Base-by-base conservation (phyloP, 1,140 invertebrate species). In the Drosophila fuyamai region DNA sequence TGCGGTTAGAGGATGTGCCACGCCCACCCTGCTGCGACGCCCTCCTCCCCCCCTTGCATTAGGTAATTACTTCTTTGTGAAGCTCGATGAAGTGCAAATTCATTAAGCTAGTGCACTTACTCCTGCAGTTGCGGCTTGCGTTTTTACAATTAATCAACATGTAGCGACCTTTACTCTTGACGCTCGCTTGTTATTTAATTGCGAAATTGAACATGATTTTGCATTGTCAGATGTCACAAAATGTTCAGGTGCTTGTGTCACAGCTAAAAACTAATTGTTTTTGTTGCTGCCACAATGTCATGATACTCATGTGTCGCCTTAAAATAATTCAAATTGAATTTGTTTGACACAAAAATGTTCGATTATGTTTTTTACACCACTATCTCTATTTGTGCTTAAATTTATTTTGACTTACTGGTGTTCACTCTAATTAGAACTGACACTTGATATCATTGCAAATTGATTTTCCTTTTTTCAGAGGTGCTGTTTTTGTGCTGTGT, bases 61-160 rank as follows among this genome's bases (percentile, higher is more conserved):
- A 86, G 85, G 83, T 86, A 86, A 86, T 86, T 86, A 86, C 83
- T 88, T 76, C 84, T 79, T 83, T 86, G 83, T 88, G 83, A 51
- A 50, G 50, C 55, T 50, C 70, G 79, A 70, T 65, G 76, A 88
- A 86, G 79, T 86, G 83, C 79, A 88, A 77, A 83, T 79, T 83
- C 83, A 88, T 88, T 88, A 72, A 50, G 85, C 70, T 88, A 76
- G 67, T 88, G 82, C 70, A 82, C 63, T 60, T 29, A 14, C 27
- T 10, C 23, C 29, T n/a, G n/a, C 29, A 40, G 8, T 44, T 36
- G n/a, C 32, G 29, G 29, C 29, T 14, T 36, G 9, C 18, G 16
- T 47, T 41, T 16, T 9, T 32, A 10, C 38, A 66, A 67, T 67
- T 67, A 67, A 67, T 67, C 65, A 67, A 67, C 51, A 67, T 43